Base-by-base conservation (phyloP, 2,888 invertebrate genomes). In the Hipparchia sbordonii region DNA sequence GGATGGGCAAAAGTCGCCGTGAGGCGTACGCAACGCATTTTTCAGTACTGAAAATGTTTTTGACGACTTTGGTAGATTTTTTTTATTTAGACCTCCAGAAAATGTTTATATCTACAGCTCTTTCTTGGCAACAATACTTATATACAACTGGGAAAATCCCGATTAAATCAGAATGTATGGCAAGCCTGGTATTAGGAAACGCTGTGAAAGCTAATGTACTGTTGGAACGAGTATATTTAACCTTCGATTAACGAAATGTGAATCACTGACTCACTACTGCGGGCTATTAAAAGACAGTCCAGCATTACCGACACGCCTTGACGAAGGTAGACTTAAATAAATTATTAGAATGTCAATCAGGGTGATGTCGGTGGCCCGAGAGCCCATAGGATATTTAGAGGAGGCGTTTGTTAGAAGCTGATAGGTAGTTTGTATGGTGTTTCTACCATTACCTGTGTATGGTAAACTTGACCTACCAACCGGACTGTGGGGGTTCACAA, bases 231-330 rank as follows among this genome's bases (percentile, higher is more conserved):
- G 39, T 87, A 87, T 84, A 87, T 88, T 87, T 88, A 91, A 88
- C 85, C 87, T 88, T 91, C 90, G 89, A 91, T 92, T 90, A 89
- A 86, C 87, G 85, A 85, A 91, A 91, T 88, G 89, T 92, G 92
- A 93, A 85, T 92, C 92, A 92, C 82, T 69, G 61, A 61, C 61
- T 69, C 69, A 79, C 79, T 65, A 51, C 66, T 79, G 80, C 77
- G 82, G 71, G 82, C 87, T 92, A 92, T 88, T 89, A 86, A 81
- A 87, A 90, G 87, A 84, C 68, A 72, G 72, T 77, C 70, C 76
- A 80, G 77, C 79, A 87, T 84, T 87, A 86, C 86, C 71, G 71
- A 85, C 83, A 87, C 83, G 82, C 85, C 82, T 84, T 85, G 85
- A 84, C 82, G 85, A 79, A 82, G 84, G 84, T 87, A 85, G 87